Percentiles rank a stretch among this genome's conserved stretches.
phyloP scores from a whole-genome alignment of 2,888 invertebrate species.

The Drosophila suboccidentalis region DNA sequence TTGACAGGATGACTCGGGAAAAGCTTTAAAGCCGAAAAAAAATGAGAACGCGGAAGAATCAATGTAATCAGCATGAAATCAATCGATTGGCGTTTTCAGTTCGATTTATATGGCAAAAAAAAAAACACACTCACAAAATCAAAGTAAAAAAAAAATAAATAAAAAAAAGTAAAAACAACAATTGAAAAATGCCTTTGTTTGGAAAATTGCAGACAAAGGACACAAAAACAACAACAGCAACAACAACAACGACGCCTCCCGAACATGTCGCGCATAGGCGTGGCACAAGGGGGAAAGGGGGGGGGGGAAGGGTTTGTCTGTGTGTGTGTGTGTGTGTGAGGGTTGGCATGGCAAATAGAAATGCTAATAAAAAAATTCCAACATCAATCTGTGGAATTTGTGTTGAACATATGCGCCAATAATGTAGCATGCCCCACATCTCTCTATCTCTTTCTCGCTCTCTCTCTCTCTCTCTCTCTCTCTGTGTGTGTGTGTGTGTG shows the following conservation, averaged over 20 bases:
- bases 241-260: conserved; percentile 15
- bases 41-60: conserved; percentile 44
- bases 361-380: conserved; percentile 83
- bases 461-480: background rate
- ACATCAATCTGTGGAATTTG: conserved; percentile 82
- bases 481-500: background rate
- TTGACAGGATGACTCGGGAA: background rate
- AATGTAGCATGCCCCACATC: conserved; percentile 53
- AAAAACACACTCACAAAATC: conserved; percentile 26
- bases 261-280: conserved; percentile 42
- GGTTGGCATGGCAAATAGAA: conserved; percentile 68
- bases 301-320: conserved; percentile 9
- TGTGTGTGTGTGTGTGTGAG: conserved; percentile 6
- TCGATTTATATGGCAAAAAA: conserved; percentile 47
- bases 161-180: conserved; percentile 49
- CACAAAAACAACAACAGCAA: conserved; percentile 41
- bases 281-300: conserved; percentile 21
- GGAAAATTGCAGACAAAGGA: conserved; percentile 71
- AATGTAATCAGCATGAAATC: conserved; percentile 77
- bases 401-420: conserved; percentile 80
- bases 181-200: conserved; percentile 81
- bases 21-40: background rate
- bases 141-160: conserved; percentile 27
- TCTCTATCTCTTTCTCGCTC: background rate
- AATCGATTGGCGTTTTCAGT: conserved; percentile 55